These are phyloP conservation scores for Collichthys lucidus DNA, from an alignment of 2,113 vertebrate species.

Conservation along the genomic window DNA sequence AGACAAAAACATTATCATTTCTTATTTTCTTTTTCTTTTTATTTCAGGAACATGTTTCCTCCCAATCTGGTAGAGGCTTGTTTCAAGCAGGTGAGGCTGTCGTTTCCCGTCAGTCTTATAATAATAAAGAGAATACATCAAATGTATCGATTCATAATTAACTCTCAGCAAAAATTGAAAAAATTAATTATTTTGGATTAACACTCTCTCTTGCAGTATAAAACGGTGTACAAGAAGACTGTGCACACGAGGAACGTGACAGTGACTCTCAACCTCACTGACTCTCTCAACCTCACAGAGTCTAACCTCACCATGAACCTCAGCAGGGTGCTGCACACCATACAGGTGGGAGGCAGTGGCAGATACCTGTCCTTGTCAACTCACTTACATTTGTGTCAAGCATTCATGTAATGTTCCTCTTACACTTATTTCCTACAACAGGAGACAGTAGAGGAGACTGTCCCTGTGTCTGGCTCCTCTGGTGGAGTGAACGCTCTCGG, in stretches of 20 bases:
- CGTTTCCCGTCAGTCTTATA: neutral
- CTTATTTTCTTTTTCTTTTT: neutral
- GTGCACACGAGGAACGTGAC: constrained; percentile 86
- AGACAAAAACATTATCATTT: neutral
- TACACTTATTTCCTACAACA: constrained; percentile 7
- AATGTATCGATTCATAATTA: neutral
- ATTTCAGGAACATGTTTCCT: constrained; percentile 96
- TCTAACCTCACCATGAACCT: constrained; percentile 82
- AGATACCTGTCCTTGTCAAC: neutral
- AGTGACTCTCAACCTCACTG: constrained; percentile 70
- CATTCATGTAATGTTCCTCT: neutral
- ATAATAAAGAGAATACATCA: too few relatives aligned
- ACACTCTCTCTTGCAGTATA: constrained; percentile 87
- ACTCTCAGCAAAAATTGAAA: neutral
- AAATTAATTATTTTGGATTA: neutral
- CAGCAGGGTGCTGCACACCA: constrained; percentile 87
- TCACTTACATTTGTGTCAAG: neutral
- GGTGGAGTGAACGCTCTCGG: constrained; percentile 94
- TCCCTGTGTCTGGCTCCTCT: constrained; percentile 90
- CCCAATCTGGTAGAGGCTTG: constrained; percentile 97
- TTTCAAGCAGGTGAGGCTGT: constrained; percentile 94
- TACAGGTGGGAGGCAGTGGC: constrained; percentile 68
- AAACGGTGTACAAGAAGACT: constrained; percentile 90
- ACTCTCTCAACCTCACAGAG: constrained; percentile 70
- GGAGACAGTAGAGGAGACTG: constrained; percentile 88